These are phyloP conservation scores for Lepidochrysops patricia DNA, from an alignment of 2,888 invertebrate species.

Conservation along the genomic window DNA sequence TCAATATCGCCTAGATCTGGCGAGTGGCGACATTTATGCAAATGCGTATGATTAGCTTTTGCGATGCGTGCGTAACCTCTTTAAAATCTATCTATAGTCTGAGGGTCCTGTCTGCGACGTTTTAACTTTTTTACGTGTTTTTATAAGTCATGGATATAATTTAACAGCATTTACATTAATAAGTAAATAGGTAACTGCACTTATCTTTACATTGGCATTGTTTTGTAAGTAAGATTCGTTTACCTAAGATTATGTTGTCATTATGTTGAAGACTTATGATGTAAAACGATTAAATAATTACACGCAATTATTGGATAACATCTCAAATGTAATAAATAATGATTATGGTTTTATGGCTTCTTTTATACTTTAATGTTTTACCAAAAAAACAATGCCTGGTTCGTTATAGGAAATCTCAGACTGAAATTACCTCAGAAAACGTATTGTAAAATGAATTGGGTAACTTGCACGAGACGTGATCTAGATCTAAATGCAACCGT, in stretches of 20 bases:
- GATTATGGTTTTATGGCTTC: not conserved
- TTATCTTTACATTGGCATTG: not conserved
- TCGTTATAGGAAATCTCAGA: not conserved
- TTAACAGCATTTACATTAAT: not conserved
- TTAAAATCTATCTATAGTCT: not conserved
- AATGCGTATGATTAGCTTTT: not conserved
- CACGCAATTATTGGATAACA: constrained; percentile 1
- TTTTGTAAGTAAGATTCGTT: not conserved
- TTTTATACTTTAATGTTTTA: not conserved
- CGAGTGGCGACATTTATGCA: not conserved
- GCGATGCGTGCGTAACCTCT: not conserved
- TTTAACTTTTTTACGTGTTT: not conserved
- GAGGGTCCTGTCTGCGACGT: not conserved
- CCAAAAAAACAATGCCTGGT: too few relatives aligned
- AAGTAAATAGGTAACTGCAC: not conserved
- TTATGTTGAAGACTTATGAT: constrained; percentile 7
- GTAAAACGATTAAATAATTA: constrained; percentile 10
- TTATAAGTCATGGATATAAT: not conserved
- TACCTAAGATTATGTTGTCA: constrained; percentile 6
- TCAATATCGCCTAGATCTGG: not conserved
- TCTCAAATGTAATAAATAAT: not conserved
- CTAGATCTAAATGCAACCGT: not conserved
- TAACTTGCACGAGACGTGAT: not conserved
- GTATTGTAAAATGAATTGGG: constrained; percentile 3
- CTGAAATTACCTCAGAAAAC: not conserved